Base-by-base conservation (phyloP, 2,797 vertebrate genomes). In the Australoheros facetus region DNA sequence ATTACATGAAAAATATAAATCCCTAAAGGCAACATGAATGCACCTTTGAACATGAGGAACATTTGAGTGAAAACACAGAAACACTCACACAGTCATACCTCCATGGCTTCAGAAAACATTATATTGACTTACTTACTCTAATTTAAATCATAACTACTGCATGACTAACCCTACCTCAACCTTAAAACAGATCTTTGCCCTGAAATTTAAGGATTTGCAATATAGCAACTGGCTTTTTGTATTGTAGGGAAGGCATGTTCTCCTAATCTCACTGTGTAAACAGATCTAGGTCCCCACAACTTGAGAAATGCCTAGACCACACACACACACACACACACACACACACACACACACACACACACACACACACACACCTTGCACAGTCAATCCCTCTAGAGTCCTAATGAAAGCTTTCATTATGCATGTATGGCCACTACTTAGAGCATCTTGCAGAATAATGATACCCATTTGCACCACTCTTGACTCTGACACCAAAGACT, bases 361-460 rank as follows among this genome's bases (percentile, higher is more conserved):
- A 42, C 39, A 42, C 39, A 42, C 48, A 56, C 59, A 55, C 59
- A 58, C 59, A 78, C 69, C 88, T 82, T 56, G 42, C 77, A 59
- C 80, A 78, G 56, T 77, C 54, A 53, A 77, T 81, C 87, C 78
- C 73, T 81, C 70, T 79, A 74, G 81, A 78, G 88, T 80, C 88
- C 81, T 88, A 93, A 94, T 93, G 91, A 95, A 94, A 94, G 94
- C 88, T 77, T 88, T 91, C 91, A 92, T 95, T 93, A 93, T 93
- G 91, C 70, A 62, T 84, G 72, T 84, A 81, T 13, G 88, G 90
- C 89, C 91, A 89, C 92, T 83, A 92, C 93, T 94, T 93, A 92
- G 90, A 91, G 90, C 26, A 82, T 91, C 87, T 89, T 84, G 26
- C 87, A 92, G 84, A 88, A 93, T 94, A 93, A 95, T 95, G 92